Percentiles rank a stretch among this genome's conserved stretches.
Evolutionary conservation across 2,113 vertebrate species (phyloP).

Genomic region (Lepisosteus osseus): DNA sequence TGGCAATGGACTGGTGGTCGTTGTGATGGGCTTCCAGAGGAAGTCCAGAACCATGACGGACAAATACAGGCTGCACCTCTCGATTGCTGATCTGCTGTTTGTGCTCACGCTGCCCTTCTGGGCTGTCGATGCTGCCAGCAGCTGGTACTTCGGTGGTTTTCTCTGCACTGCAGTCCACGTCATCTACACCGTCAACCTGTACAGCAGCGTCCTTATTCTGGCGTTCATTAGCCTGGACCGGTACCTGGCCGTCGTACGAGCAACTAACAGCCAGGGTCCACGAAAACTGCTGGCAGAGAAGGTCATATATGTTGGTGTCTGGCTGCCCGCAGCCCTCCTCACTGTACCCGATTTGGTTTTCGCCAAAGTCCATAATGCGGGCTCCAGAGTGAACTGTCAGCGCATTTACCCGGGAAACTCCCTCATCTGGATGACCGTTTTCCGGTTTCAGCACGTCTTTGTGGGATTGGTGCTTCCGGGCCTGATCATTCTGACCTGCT

Average conservation of each 20-base stretch:
- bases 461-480: conserved; percentile 90
- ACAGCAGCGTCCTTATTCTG: conserved; percentile 93
- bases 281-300: conserved; percentile 82
- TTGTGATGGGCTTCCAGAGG: conserved; percentile 96
- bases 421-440: conserved; percentile 70
- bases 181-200: conserved; percentile 95
- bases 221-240: conserved; percentile 95
- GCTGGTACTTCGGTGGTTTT: conserved; percentile 85
- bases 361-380: conserved; percentile 50
- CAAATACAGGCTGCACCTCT: conserved; percentile 94
- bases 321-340: conserved; percentile 85
- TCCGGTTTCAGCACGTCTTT: conserved; percentile 89
- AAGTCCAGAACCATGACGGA: conserved; percentile 92
- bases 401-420: conserved; percentile 73
- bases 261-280: conserved; percentile 85
- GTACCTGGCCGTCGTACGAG: conserved; percentile 89
- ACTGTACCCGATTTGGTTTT: conserved; percentile 91
- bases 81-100: conserved; percentile 90
- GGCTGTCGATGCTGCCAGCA: conserved; percentile 83
- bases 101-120: conserved; percentile 94
- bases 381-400: conserved; percentile 69
- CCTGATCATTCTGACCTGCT: conserved; percentile 89
- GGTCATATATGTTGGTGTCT: conserved; percentile 87
- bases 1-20: conserved; percentile 89
- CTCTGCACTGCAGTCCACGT: conserved; percentile 86